phyloP scores from a whole-genome alignment of 2,888 invertebrate genomes.

The Chorisops tibialis region DNA sequence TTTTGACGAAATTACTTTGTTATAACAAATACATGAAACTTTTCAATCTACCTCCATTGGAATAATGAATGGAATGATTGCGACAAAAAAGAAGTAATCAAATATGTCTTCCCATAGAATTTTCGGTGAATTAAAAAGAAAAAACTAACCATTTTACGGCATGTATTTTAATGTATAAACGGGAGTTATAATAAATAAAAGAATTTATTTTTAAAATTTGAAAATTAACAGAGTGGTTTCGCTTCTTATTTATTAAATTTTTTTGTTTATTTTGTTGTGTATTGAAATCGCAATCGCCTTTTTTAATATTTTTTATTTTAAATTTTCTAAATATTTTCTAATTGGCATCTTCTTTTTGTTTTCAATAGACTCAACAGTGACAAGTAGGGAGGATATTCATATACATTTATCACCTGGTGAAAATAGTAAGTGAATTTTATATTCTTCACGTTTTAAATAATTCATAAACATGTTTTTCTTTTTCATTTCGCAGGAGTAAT shows the following conservation, averaged over 20 bases:
- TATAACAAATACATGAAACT: no score
- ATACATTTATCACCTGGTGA: slow-evolving; percentile 58
- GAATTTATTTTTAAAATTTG: slow-evolving; percentile 11
- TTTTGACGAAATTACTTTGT: no score
- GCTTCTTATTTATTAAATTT: no score
- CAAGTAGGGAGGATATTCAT: slow-evolving; percentile 58
- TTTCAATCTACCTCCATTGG: no score
- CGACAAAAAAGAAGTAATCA: no score
- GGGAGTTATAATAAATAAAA: slow-evolving; percentile 3
- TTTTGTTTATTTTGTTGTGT: background rate
- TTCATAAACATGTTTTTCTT: slow-evolving; percentile 4
- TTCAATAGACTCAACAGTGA: slow-evolving; percentile 52
- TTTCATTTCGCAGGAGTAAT: slow-evolving; percentile 66
- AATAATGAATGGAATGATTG: no score
- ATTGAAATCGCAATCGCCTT: background rate
- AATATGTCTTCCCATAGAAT: background rate
- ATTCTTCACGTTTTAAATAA: slow-evolving; percentile 33
- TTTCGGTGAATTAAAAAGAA: background rate
- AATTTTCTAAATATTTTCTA: background rate
- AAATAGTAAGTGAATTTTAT: slow-evolving; percentile 44
- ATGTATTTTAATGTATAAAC: slow-evolving; percentile 21
- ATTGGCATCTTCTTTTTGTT: background rate
- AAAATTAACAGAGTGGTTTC: slow-evolving; percentile 19
- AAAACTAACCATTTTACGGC: slow-evolving; percentile 13
- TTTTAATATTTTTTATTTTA: no score